Percentiles rank a stretch among this genome's conserved stretches.
Conservation (phyloP, 1,140 invertebrate genomes). For the Pseudachorutes palmiensis region DNA sequence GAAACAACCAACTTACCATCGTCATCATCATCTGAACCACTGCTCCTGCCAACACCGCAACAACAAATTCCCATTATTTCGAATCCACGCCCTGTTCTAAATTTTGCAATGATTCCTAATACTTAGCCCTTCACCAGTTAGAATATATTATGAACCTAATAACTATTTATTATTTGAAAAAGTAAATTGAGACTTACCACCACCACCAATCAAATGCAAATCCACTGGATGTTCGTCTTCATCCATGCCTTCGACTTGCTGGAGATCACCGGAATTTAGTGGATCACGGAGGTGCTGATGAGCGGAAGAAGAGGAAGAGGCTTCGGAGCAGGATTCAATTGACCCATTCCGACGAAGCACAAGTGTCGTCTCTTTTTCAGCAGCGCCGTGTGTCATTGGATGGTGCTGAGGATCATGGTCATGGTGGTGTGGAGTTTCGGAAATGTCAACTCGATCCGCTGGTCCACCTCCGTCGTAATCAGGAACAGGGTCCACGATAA, state of each 20-base stretch:
- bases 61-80: no score
- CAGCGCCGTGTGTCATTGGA: background rate
- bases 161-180: no score
- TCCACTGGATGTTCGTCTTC: constrained; percentile 4
- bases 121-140: no score
- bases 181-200: background rate
- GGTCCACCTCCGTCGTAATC: no score
- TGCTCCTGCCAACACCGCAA: no score
- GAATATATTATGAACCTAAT: no score
- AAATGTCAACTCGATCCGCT: background rate
- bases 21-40: no score
- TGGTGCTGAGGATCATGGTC: background rate
- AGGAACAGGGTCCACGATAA: background rate
- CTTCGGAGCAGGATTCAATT: background rate
- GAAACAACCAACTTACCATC: background rate
- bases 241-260: background rate
- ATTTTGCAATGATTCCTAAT: no score
- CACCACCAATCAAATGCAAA: background rate
- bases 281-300: background rate
- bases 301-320: background rate
- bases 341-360: background rate
- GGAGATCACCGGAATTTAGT: background rate
- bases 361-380: background rate
- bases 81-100: no score
- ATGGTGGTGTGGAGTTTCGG: background rate